Conservation (phyloP, 2,888 invertebrate species). For the Hydroisotoma schaefferi region DNA sequence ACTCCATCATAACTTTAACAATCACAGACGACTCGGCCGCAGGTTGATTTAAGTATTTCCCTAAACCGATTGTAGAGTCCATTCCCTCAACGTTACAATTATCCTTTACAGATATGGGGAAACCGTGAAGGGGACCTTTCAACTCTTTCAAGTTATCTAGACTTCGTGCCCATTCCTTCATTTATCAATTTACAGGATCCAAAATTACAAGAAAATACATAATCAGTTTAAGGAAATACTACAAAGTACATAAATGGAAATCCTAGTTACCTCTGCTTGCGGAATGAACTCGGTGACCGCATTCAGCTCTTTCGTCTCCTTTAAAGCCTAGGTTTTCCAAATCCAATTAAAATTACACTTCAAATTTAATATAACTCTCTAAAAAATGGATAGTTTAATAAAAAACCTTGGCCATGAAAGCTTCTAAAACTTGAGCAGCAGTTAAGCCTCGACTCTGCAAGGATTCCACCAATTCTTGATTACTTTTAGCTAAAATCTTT, state of each 20-base stretch:
- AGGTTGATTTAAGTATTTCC: constrained; percentile 50
- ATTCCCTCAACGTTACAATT: constrained; percentile 50
- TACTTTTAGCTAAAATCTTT: constrained; percentile 20
- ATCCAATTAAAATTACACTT: neutral
- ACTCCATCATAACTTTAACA: constrained; percentile 36
- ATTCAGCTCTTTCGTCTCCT: constrained; percentile 18
- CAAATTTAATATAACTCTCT: neutral
- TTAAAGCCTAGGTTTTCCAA: constrained; percentile 18
- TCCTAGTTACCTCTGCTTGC: constrained; percentile 14
- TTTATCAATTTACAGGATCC: neutral
- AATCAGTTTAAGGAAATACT: neutral
- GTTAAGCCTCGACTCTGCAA: constrained; percentile 27
- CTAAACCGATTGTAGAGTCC: constrained; percentile 51
- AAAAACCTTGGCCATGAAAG: constrained; percentile 36
- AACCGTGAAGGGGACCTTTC: constrained; percentile 50
- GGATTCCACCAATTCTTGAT: constrained; percentile 19
- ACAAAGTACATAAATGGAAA: too few species aligned
- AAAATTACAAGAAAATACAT: too few species aligned
- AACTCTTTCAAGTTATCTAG: constrained; percentile 29
- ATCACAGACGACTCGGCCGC: constrained; percentile 39
- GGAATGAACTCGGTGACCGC: constrained; percentile 18
- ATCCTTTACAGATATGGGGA: constrained; percentile 52
- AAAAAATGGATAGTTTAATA: neutral
- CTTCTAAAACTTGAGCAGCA: constrained; percentile 36
- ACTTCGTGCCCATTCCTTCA: constrained; percentile 38